Percentiles rank a stretch among this genome's conserved stretches.
Evolutionary conservation across 1,140 invertebrate genomes (phyloP).

Genomic region (Lasioglossum baleicum): DNA sequence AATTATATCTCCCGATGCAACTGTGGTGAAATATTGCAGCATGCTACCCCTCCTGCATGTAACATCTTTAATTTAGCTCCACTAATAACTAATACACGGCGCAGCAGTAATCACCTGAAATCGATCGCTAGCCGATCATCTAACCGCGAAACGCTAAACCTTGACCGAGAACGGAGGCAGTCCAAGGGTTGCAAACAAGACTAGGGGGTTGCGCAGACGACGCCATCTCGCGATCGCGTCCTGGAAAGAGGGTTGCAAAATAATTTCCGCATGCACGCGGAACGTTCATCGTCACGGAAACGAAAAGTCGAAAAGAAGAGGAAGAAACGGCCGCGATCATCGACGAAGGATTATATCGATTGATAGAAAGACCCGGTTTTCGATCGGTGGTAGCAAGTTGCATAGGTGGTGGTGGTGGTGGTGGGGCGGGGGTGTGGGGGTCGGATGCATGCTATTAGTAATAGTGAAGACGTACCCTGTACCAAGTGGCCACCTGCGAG

Average conservation of each 20-base stretch:
- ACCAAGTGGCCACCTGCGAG: conserved; percentile 89
- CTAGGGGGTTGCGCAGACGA: background rate
- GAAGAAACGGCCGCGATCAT: background rate
- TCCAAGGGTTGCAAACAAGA: background rate
- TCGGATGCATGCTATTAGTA: conserved; percentile 79
- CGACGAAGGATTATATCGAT: too few relatives aligned
- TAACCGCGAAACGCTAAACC: too few relatives aligned
- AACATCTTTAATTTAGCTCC: too few relatives aligned
- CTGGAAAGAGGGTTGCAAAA: background rate
- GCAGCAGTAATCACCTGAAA: too few relatives aligned
- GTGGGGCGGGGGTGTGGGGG: conserved; percentile 1
- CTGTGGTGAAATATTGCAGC: too few relatives aligned
- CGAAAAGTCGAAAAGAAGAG: background rate
- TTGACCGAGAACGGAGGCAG: too few relatives aligned
- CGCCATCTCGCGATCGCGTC: background rate
- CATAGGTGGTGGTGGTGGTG: background rate
- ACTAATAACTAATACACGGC: too few relatives aligned
- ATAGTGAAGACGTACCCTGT: conserved; percentile 87
- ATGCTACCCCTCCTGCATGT: too few relatives aligned
- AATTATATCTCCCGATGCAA: too few relatives aligned
- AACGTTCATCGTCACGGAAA: background rate
- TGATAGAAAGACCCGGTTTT: background rate
- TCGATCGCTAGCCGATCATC: too few relatives aligned
- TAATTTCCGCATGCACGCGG: background rate
- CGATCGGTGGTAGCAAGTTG: background rate